Base-by-base conservation (phyloP, 2,113 vertebrate genomes). In the Campylomormyrus numenius region DNA sequence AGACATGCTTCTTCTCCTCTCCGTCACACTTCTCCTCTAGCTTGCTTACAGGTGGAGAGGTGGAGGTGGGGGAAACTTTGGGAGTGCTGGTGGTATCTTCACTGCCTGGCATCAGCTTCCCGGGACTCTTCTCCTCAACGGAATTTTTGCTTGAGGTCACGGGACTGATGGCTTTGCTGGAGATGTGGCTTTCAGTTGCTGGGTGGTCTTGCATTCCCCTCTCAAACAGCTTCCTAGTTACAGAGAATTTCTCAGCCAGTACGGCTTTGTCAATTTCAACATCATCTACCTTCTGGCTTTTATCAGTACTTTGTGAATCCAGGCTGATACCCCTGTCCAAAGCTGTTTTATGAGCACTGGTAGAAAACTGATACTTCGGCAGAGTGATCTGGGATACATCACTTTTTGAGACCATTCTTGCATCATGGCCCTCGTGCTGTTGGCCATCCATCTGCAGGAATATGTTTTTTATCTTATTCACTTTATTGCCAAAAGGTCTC, bases 381-480 rank as follows among this genome's bases (percentile, higher is more conserved):
- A 93, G 92, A 90, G 91, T 53, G n/a, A 46, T 70, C 35, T 93
- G 87, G 9, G 88, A 92, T 0, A 92, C 46, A 4, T 96, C 95
- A 0, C 49, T 50, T 92, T 90, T 94, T 87, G 85, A 92, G 56
- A 92, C 91, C 70, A 93, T 89, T 89, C 94, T 94, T 19, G 90
- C 90, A 42, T 97, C 96, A 92, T 94, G 91, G 91, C 92, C 94
- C 87, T 96, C 96, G 90, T 90, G 93, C 77, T 92, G 95, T 85
- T 92, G 96, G 91, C 94, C 94, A 92, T 98, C 97, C 97, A 98
- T 98, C 90, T 98, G 97, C 91, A 98, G 94, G 92, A 98, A 98
- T 94, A 98, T 97, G 91, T 95, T 98, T 93, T 97, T 96, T 91
- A 98, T 98, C 92, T 97, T 97, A 90, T 95, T 95, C 46, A 97